A percentile compares a stretch with the other conserved stretches of the same genome.
phyloP scores from a whole-genome alignment of 1,140 invertebrate species.

The Heliconius himera region DNA sequence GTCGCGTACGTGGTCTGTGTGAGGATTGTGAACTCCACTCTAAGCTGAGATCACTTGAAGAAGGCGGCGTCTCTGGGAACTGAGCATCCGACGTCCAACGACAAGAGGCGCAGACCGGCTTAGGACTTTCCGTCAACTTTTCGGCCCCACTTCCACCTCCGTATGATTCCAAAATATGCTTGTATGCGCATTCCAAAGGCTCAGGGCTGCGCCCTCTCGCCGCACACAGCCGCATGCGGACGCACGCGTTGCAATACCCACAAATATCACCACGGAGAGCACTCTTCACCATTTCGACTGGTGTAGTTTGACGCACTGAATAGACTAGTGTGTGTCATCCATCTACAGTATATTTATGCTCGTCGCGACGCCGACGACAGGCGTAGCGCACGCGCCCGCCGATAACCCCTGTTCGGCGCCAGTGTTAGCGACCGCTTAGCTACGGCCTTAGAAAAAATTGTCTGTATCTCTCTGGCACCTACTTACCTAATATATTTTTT shows the following conservation, averaged over 20 bases:
- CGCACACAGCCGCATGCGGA: constrained; percentile 65
- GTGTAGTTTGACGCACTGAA: constrained; percentile 48
- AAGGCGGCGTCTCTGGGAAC: constrained; percentile 74
- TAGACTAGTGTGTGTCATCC: constrained; percentile 55
- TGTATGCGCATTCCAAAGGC: constrained; percentile 71
- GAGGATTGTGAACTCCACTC: constrained; percentile 74
- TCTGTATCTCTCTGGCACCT: constrained; percentile 26
- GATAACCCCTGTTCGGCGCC: constrained; percentile 72
- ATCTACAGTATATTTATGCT: constrained; percentile 68
- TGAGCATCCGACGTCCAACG: constrained; percentile 76
- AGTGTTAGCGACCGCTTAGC: constrained; percentile 60
- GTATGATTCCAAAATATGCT: constrained; percentile 75
- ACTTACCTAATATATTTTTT: constrained; percentile 24
- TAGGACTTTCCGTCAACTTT: constrained; percentile 56
- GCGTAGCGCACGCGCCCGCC: constrained; percentile 70
- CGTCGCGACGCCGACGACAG: constrained; percentile 48
- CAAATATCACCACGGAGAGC: constrained; percentile 63
- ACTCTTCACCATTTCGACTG: constrained; percentile 64
- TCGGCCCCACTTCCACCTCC: constrained; percentile 40
- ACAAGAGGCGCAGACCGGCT: constrained; percentile 65
- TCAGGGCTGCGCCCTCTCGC: constrained; percentile 70
- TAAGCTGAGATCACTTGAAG: constrained; percentile 69
- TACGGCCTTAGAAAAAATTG: constrained; percentile 46
- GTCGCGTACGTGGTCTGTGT: constrained; percentile 56
- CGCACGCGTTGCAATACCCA: constrained; percentile 74